phyloP scores from a whole-genome alignment of 2,797 vertebrate genomes.

The Enteromius anoplus region DNA sequence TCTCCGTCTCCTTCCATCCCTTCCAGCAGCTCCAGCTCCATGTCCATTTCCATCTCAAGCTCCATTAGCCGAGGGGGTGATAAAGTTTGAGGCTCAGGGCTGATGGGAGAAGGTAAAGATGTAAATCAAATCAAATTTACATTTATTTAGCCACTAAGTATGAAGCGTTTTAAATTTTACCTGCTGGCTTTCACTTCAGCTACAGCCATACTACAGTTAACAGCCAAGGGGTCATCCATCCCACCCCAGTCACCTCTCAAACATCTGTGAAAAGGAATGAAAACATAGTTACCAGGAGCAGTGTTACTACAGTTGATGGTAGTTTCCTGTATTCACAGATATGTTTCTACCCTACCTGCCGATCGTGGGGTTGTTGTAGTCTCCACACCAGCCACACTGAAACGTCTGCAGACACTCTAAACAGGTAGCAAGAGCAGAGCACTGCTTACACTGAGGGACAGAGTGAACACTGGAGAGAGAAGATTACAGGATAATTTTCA shows the following conservation, averaged over 20 bases:
- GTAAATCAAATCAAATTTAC: neutral
- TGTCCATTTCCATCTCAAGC: conserved; percentile 72
- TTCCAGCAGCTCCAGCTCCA: conserved; percentile 72
- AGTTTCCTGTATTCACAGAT: neutral
- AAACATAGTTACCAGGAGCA: neutral
- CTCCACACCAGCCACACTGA: conserved; percentile 94
- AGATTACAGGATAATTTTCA: neutral
- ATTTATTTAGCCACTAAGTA: neutral
- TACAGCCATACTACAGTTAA: conserved; percentile 87
- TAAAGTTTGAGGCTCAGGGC: conserved; percentile 79
- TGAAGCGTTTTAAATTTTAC: conserved; percentile 61
- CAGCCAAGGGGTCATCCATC: conserved; percentile 76
- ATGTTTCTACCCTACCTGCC: conserved; percentile 79
- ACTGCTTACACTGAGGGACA: conserved; percentile 88
- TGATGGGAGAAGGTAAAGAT: conserved; percentile 44
- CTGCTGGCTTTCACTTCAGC: conserved; percentile 78
- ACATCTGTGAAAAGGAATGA: conserved; percentile 75
- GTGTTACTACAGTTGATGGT: neutral
- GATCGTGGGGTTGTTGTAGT: conserved; percentile 89
- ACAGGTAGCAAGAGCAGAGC: conserved; percentile 82
- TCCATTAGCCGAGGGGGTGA: conserved; percentile 79
- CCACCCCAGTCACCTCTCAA: conserved; percentile 89
- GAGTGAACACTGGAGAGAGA: conserved; percentile 84
- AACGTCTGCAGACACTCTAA: conserved; percentile 88
- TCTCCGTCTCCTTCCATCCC: conserved; percentile 72